A percentile compares a stretch with the other conserved stretches of the same genome.
phyloP scores from a whole-genome alignment of 2,888 invertebrate species.

The Cephus pygmeus region DNA sequence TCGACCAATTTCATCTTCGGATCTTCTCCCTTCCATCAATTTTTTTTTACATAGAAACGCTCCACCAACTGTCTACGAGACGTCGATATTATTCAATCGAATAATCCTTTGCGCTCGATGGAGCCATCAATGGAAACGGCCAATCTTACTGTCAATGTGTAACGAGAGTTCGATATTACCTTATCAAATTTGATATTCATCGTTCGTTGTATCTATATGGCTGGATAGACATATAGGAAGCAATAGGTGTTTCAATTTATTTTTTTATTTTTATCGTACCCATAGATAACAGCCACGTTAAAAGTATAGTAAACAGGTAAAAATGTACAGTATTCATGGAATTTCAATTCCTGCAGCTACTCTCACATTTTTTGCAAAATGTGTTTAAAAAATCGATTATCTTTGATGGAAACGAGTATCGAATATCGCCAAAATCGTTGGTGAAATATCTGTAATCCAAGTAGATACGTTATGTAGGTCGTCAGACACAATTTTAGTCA shows the following conservation, averaged over 20 bases:
- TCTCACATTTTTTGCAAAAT: background rate
- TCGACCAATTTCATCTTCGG: constrained; percentile 22
- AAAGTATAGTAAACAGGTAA: background rate
- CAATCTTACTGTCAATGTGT: constrained; percentile 25
- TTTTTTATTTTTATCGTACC: background rate
- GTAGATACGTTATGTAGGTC: background rate
- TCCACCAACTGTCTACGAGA: constrained; percentile 28
- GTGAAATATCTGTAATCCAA: background rate
- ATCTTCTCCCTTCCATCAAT: constrained; percentile 22
- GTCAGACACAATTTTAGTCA: background rate
- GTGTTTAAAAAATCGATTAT: background rate
- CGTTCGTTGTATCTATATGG: background rate
- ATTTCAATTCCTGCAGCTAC: background rate
- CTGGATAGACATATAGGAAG: background rate
- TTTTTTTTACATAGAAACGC: constrained; percentile 6
- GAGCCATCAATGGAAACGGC: constrained; percentile 20
- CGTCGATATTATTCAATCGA: constrained; percentile 46
- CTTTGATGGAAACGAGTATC: background rate
- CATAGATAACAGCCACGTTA: background rate
- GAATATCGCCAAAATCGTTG: too few relatives aligned
- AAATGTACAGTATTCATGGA: background rate
- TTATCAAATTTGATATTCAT: background rate
- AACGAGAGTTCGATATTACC: constrained; percentile 28
- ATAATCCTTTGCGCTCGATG: constrained; percentile 32
- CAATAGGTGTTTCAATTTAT: background rate